phyloP scores from a whole-genome alignment of 2,888 invertebrate species.

The Drosophila buzzatii region DNA sequence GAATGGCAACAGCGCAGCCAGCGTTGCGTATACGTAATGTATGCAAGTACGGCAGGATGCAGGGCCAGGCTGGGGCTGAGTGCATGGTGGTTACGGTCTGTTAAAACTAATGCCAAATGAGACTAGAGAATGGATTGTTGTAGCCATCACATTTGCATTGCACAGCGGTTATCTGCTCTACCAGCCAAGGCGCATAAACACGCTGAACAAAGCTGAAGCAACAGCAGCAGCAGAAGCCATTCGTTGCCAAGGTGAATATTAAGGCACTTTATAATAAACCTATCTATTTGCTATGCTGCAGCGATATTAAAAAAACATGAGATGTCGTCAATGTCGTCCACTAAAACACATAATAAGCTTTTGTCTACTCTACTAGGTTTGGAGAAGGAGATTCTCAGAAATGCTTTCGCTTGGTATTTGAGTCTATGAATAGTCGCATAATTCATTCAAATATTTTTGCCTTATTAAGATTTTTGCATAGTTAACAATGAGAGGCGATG shows the following conservation, averaged over 20 bases:
- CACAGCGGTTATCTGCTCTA: not conserved
- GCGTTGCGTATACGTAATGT: constrained; percentile 60
- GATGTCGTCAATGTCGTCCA: not conserved
- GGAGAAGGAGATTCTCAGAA: not conserved
- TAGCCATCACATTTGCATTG: constrained; percentile 44
- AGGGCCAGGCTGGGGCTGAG: not conserved
- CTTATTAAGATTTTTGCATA: not conserved
- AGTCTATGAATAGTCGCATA: not conserved
- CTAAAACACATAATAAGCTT: not conserved
- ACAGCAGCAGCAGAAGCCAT: not conserved
- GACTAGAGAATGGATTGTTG: constrained; percentile 28
- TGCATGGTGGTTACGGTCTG: constrained; percentile 18
- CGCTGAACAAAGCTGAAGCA: not conserved
- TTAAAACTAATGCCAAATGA: constrained; percentile 13
- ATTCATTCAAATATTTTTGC: not conserved
- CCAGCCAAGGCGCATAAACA: too few species aligned
- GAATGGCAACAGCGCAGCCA: constrained; percentile 24
- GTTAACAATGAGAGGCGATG: not conserved
- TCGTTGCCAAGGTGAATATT: not conserved
- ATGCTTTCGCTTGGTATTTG: not conserved
- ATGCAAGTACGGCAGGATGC: constrained; percentile 12
- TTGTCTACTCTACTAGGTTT: not conserved
- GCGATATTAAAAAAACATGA: constrained; percentile 1
- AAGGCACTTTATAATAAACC: constrained; percentile 3
- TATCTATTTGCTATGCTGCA: not conserved